Base-by-base conservation (phyloP, 1,140 invertebrate genomes). In the Heliconius himera region DNA sequence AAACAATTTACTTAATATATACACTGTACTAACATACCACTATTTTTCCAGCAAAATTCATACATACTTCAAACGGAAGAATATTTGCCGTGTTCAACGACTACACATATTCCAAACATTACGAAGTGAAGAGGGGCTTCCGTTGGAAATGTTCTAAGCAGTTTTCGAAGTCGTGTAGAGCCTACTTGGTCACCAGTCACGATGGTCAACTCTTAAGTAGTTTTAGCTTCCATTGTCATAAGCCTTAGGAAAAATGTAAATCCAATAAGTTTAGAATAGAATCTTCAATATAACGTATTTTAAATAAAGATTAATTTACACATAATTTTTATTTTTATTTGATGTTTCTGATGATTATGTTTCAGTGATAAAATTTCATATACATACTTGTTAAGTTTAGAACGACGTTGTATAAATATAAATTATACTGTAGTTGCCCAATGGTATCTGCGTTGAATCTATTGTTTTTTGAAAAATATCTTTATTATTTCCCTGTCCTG, bases 111-210 rank as follows among this genome's bases (percentile, higher is more conserved):
- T 86, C 80, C 29, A 87, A 78, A 49, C 87, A 89, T n/a, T 89
- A 87, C 20, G 22, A 29, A 1, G 71, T 84, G 1, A 86, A 85
- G 49, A 75, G 16, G 0, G 85, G 88, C 2, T 80, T 75, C 6
- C 78, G 89, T 13, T 90, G 88, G 88, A 85, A 87, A 73, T 89
- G 89, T 71, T 86, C 83, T 11, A 84, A 81, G n/a, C 85, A 87
- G 56, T 85, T 78, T 66, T 87, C 87, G 13, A 79, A 84, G 36
- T 84, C 82, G 2, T 90, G 88, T 56, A 78, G 73, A 16, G 87
- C 88, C 2, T 85, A 76, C 73, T 5, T 89, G 2, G 73, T 89
- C 26, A 26, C 89, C n/a, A 76, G 74, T 13, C 60, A 84, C 8
- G 22, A 84, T 13, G 85, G 83, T 8, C 56, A 16, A 0, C 76